Base-by-base conservation (phyloP, 2,113 vertebrate species). In the Nibea coibor region DNA sequence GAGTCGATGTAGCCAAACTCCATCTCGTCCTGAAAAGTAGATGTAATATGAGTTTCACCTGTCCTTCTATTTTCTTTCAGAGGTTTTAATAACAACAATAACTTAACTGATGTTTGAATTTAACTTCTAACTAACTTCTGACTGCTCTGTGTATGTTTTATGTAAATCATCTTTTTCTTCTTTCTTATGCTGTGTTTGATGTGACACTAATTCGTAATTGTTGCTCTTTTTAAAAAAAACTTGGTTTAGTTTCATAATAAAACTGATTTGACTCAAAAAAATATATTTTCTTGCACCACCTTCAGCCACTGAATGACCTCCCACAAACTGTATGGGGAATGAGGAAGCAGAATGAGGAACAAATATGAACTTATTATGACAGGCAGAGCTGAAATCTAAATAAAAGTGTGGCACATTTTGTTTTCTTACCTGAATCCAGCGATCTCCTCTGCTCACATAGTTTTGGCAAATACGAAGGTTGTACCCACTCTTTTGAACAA, bases 1-100 rank as follows among this genome's bases (percentile, higher is more conserved):
- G 97, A 95, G 1, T 98, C 96, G 3, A 96, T 97, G 90, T 99
- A 99, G 65, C 98, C 98, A 48, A 99, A 96, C 89, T 98, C 96
- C 3, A 99, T 82, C 84, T 99, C 98, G 61, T 99, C 97, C 97
- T 99, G 43, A 59, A 65, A 87, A 59, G 42, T 14, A 64, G 1
- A 35, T 6, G 7, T 6, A 7, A 51, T 19, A 45, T 2, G 0
- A 15, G 5, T 78, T 53, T 14, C 47, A 61, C 3, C 24, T 53
- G 24, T 72, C 15, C 8, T 43, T 68, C 14, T 35, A 12, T 28
- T 61, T 50, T 3, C 17, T 5, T 0, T 39, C 4, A 1, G 42
- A 47, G 19, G 31, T 62, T 39, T 35, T 35, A 39, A 62, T 5
- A 47, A 58, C 16, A 58, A 56, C 2, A 43, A 31, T 3, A 47